These are phyloP conservation scores for Periplaneta americana DNA, from an alignment of 1,140 invertebrate species.

Conservation along the genomic window DNA sequence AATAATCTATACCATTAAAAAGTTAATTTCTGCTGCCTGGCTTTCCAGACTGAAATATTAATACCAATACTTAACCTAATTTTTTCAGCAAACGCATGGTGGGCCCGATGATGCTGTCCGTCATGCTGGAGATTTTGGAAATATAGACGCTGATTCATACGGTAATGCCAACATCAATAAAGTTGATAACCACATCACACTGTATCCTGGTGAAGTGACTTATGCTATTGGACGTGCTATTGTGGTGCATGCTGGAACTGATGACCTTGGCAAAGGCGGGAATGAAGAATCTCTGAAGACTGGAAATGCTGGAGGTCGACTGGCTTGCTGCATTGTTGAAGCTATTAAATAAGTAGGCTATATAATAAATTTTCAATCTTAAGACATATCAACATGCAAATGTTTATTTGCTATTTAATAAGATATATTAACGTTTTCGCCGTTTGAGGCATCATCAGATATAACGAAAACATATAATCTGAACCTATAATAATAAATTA, in stretches of 20 bases:
- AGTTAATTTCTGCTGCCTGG: neutral
- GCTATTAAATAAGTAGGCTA: no score
- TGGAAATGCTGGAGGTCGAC: conserved; percentile 72
- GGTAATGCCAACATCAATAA: conserved; percentile 55
- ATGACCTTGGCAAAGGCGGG: conserved; percentile 69
- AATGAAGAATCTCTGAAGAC: conserved; percentile 66
- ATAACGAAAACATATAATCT: no score
- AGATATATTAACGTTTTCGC: no score
- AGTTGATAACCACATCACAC: conserved; percentile 54
- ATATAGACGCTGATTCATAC: conserved; percentile 57
- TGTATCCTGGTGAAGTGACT: conserved; percentile 44
- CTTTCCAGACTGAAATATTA: neutral
- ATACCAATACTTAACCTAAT: neutral
- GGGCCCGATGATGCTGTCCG: conserved; percentile 58
- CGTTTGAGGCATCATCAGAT: no score
- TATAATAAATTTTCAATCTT: no score
- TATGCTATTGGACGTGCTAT: conserved; percentile 71
- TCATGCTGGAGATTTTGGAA: conserved; percentile 89
- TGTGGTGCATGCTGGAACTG: conserved; percentile 65
- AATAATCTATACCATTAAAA: no score
- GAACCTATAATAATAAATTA: no score
- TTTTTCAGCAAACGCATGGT: conserved; percentile 62
- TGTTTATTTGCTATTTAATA: no score
- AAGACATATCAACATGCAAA: no score
- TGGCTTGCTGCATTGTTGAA: conserved; percentile 78